A percentile compares a stretch with the other conserved stretches of the same genome.
Conservation (phyloP, 2,888 invertebrate genomes). For the Thysanoteuthis rhombus region DNA sequence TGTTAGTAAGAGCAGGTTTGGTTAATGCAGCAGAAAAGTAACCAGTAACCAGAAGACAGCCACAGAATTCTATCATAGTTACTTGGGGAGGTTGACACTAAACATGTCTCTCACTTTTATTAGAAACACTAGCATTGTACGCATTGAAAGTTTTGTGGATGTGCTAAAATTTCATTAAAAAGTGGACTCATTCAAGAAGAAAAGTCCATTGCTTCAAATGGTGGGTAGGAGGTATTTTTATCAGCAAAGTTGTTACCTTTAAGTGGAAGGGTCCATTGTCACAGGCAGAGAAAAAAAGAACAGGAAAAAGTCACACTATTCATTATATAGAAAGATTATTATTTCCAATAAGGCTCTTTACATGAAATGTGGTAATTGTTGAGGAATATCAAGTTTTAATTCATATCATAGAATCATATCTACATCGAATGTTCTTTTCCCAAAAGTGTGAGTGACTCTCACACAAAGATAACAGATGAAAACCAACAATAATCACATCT, state of each 20-base stretch:
- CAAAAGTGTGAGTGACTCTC: not conserved
- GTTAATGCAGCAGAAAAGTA: not conserved
- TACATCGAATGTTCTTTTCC: not conserved
- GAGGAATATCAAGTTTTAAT: too few species aligned
- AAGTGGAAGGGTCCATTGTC: too few species aligned
- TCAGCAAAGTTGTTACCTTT: too few species aligned
- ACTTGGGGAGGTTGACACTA: not conserved
- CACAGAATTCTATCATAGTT: not conserved
- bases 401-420: not conserved
- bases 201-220: too few species aligned
- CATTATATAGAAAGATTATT: too few species aligned
- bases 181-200: too few species aligned
- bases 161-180: too few species aligned
- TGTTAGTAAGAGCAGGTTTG: not conserved
- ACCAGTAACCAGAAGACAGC: too few species aligned
- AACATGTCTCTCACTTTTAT: not conserved
- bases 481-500: not conserved
- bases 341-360: not conserved
- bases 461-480: not conserved
- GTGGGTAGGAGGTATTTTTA: too few species aligned
- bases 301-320: too few species aligned
- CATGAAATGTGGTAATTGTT: not conserved
- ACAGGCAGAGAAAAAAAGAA: too few species aligned
- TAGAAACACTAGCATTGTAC: not conserved
- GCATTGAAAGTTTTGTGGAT: too few species aligned